These are phyloP conservation scores for Physocephala rufipes DNA, from an alignment of 2,888 invertebrate species.

Conservation along the genomic window DNA sequence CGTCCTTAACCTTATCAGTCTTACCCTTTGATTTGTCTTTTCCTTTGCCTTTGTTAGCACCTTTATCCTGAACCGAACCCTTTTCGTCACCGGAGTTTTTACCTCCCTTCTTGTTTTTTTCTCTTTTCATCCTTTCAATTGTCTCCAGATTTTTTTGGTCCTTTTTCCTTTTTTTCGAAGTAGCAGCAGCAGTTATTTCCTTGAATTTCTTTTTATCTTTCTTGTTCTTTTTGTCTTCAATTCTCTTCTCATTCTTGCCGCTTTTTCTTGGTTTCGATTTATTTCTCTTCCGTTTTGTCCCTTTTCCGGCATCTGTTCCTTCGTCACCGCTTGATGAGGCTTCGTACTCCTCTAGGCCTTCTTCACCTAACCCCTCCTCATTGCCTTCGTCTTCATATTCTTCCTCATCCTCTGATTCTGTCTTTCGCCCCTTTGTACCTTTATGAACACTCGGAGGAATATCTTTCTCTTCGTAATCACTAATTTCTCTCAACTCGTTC, in stretches of 20 bases:
- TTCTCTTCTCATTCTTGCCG: background rate
- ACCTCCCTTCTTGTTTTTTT: background rate
- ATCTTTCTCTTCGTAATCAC: conserved; percentile 57
- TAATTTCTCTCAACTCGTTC: conserved; percentile 52
- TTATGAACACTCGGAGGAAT: conserved; percentile 42
- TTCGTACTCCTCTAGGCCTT: conserved; percentile 42
- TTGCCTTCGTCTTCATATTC: conserved; percentile 42
- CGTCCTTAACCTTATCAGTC: background rate
- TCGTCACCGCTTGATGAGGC: conserved; percentile 46
- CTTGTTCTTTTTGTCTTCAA: background rate
- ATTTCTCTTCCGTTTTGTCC: too few relatives aligned
- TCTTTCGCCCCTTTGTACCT: conserved; percentile 36
- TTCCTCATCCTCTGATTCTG: conserved; percentile 37
- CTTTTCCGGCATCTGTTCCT: conserved; percentile 11
- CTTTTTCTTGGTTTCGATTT: background rate
- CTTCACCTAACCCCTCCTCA: conserved; percentile 45
- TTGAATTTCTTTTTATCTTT: background rate
- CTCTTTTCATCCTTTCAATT: background rate
- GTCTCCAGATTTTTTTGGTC: background rate
- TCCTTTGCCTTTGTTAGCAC: too few relatives aligned
- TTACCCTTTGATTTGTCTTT: background rate
- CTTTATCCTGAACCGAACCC: too few relatives aligned
- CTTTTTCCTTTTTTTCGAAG: conserved; percentile 15
- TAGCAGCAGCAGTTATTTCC: background rate
- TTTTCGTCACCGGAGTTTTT: too few relatives aligned